These are phyloP conservation scores for Trachemys scripta DNA, from an alignment of 2,113 vertebrate species.

Conservation along the genomic window DNA sequence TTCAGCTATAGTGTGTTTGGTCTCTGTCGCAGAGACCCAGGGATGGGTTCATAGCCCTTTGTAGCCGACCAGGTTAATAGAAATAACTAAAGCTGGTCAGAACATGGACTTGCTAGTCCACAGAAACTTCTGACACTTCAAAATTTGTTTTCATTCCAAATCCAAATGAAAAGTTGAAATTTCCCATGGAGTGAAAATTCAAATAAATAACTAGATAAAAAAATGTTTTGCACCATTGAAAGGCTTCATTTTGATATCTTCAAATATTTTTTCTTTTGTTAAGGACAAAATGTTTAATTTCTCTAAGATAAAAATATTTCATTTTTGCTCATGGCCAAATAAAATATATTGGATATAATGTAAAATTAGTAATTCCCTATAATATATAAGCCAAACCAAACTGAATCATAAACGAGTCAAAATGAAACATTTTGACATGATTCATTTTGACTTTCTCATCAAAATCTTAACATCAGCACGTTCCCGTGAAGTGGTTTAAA, in stretches of 20 bases:
- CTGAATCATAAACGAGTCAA: conserved; percentile 71
- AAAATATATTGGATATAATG: conserved; percentile 25
- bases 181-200: conserved; percentile 38
- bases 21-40: background rate
- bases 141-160: background rate
- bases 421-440: conserved; percentile 66
- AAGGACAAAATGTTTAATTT: conserved; percentile 58
- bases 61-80: background rate
- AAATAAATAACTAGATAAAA: background rate
- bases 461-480: conserved; percentile 34
- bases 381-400: conserved; percentile 71
- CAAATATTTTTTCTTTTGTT: conserved; percentile 73
- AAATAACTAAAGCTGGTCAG: conserved; percentile 22
- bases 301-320: background rate
- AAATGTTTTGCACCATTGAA: conserved; percentile 18
- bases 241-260: conserved; percentile 62
- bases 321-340: conserved; percentile 53
- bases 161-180: background rate
- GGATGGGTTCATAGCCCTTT: background rate
- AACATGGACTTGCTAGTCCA: conserved; percentile 45
- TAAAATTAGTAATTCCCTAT: background rate
- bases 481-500: conserved; percentile 54
- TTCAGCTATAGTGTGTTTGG: background rate
- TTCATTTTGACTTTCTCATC: background rate
- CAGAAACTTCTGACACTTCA: background rate